Conservation (phyloP, 1,140 invertebrate species). For the Drosophila punjabiensis region DNA sequence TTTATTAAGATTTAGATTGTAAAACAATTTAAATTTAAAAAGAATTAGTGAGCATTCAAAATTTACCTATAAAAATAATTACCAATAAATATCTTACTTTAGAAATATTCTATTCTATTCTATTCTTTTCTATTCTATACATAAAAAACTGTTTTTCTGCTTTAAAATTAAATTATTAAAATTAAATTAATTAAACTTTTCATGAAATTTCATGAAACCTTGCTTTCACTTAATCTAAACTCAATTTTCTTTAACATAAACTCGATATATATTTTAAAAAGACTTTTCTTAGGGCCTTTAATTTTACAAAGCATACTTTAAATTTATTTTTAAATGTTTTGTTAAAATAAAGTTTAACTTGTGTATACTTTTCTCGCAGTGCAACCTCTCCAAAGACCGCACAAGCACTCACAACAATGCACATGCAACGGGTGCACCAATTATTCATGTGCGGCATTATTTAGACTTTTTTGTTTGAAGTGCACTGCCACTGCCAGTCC, state of each 20-base stretch:
- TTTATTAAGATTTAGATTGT: background rate
- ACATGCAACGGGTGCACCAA: constrained; percentile 38
- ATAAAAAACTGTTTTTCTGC: no score
- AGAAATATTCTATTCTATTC: no score
- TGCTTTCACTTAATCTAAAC: no score
- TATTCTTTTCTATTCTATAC: no score
- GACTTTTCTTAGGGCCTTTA: background rate
- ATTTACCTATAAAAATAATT: no score
- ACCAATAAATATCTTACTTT: no score
- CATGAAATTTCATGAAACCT: no score
- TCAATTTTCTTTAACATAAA: background rate
- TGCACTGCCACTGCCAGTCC: constrained; percentile 7
- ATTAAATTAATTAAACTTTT: no score
- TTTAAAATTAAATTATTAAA: no score
- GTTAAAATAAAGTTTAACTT: background rate
- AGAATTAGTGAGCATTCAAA: no score
- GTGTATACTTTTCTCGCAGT: background rate
- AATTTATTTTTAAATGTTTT: background rate
- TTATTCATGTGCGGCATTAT: constrained; percentile 32
- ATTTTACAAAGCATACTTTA: background rate
- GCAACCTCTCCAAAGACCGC: constrained; percentile 26
- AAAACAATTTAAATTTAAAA: background rate
- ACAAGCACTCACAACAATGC: constrained; percentile 50
- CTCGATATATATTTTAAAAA: background rate
- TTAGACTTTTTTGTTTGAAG: constrained; percentile 17